Evolutionary conservation across 2,797 vertebrate species (phyloP).

Genomic region (Myripristis murdjan): DNA sequence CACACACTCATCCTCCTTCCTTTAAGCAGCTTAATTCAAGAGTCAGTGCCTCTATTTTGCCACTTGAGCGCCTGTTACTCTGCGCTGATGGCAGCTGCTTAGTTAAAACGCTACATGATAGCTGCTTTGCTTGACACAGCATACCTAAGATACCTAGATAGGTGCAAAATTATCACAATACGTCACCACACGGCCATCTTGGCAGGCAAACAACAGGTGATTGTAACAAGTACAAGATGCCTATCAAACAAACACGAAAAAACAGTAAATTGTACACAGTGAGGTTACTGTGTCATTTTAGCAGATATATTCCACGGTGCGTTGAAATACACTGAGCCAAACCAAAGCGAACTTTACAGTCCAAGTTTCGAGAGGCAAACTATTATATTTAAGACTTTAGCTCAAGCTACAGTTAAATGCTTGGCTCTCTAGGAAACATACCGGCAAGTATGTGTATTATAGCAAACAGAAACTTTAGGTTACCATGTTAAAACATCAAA

Average conservation of each 20-base stretch:
- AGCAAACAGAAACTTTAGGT: no score
- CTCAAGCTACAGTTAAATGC: neutral
- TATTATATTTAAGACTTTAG: neutral
- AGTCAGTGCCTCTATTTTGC: neutral
- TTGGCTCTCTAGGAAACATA: neutral
- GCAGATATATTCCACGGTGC: no score
- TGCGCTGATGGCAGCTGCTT: neutral
- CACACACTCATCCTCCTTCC: neutral
- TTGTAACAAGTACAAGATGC: conserved; percentile 30
- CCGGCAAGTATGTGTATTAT: no score
- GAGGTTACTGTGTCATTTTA: no score
- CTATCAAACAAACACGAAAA: neutral
- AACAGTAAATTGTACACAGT: accelerated
- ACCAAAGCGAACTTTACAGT: neutral
- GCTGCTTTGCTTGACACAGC: neutral
- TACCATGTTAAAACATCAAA: neutral
- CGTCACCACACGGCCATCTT: conserved; percentile 36
- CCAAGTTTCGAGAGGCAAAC: neutral
- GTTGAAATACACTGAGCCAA: neutral
- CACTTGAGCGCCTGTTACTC: neutral
- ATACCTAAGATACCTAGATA: neutral
- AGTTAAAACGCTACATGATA: no score
- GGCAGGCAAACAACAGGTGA: conserved; percentile 62
- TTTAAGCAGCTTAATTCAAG: neutral
- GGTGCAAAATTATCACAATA: neutral